Evolutionary conservation across 1,140 invertebrate genomes (phyloP), one percentile per base, ranked within the genome.

Genomic region (Lysiphlebus fabarum): DNA sequence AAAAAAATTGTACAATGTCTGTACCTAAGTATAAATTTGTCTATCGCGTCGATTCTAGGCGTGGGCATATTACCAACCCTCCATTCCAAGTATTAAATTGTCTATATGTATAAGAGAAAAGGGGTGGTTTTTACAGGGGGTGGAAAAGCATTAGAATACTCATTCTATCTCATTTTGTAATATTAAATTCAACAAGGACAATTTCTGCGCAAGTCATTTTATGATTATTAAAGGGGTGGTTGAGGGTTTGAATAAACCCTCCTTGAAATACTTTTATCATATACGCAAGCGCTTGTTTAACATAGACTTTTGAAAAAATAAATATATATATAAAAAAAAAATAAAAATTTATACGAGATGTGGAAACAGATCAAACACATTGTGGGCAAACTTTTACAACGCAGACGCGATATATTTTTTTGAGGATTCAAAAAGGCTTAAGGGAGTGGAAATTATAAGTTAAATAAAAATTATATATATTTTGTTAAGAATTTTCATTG

Each of bases 1-100:
- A 57, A 38, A 59, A 45, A 62, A 66, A 67, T 70, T 67, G 68
- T 70, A 67, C 69, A 71, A 26, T 26, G 65, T n/a, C 63, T 76
- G 70, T 72, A 72, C 71, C 74, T 69, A 26, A 48, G 48, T 57
- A 26, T 43, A 44, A 34, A 10, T 2, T 12, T 42, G 37, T 14
- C 56, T 44, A 49, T 45, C 44, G 54, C 60, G 48, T 56, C 47
- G 54, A 53, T 57, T 60, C 53, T 41, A 47, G 40, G 49, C 51
- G 60, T 57, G 48, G 58, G 55, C 41, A 53, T 43, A 12, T 37
- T 41, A 14, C 36, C 54, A 44, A 56, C 56, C 12, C 45, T 44
- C 42, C 12, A 3, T 17, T 34, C n/a, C 7, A 11, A 11, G 9
- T 45, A 11, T n/a, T 7, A 7, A 6, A n/a, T n/a, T 14, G 43